These are phyloP conservation scores for Leptobrachium ailaonicum DNA, from an alignment of 2,113 vertebrate species.

Conservation along the genomic window DNA sequence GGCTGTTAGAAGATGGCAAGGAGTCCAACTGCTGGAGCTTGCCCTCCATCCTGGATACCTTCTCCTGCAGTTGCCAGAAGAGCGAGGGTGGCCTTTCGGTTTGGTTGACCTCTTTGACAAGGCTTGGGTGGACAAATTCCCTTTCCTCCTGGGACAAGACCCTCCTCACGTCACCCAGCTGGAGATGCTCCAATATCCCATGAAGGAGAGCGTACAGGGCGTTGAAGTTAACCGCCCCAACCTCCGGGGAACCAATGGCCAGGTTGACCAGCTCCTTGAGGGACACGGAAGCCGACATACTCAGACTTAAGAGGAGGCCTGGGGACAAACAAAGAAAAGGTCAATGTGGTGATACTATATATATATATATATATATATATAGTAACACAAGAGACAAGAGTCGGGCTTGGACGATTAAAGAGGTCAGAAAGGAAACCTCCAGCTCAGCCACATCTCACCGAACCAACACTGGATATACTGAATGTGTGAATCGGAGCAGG, in stretches of 20 bases:
- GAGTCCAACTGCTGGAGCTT: not conserved
- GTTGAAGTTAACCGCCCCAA: slow-evolving; percentile 55
- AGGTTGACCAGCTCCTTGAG: slow-evolving; percentile 56
- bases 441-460: no score
- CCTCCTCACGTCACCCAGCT: slow-evolving; percentile 32
- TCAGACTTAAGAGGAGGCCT: not conserved
- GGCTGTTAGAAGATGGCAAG: not conserved
- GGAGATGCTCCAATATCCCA: slow-evolving; percentile 58
- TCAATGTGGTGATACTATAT: no score
- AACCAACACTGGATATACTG: no score
- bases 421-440: no score
- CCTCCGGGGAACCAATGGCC: slow-evolving; percentile 53
- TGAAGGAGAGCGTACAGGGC: slow-evolving; percentile 58
- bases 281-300: slow-evolving; percentile 46
- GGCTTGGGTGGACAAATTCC: slow-evolving; percentile 51
- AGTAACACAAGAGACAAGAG: no score
- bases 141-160: slow-evolving; percentile 19
- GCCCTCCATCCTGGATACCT: slow-evolving; percentile 35
- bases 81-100: slow-evolving; percentile 22
- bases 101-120: not conserved
- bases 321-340: not conserved
- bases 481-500: no score
- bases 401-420: no score
- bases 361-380: no score
- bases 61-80: slow-evolving; percentile 56